Evolutionary conservation across 2,888 invertebrate species (phyloP).

Genomic region (Brenthis ino): DNA sequence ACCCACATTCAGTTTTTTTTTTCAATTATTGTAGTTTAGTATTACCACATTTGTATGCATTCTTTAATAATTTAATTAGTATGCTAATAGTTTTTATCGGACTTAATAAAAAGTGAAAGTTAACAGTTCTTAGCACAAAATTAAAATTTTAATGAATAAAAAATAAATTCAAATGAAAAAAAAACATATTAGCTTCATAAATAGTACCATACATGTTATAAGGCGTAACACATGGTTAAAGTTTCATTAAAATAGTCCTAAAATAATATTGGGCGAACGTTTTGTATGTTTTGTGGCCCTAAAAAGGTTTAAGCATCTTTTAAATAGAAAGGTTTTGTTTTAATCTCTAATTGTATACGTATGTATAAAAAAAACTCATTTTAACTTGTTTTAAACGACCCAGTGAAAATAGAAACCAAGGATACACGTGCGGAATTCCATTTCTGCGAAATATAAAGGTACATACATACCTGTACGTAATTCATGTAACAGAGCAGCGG

Average conservation of each 20-base stretch:
- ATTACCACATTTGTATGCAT: too few relatives aligned
- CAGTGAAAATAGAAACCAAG: not conserved
- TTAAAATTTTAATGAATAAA: too few relatives aligned
- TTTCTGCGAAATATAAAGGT: constrained; percentile 8
- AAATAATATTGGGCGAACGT: constrained; percentile 60
- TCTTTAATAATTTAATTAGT: too few relatives aligned
- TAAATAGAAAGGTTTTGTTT: constrained; percentile 42
- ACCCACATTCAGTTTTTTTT: too few relatives aligned
- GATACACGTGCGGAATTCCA: constrained; percentile 4
- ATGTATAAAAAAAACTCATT: constrained; percentile 21
- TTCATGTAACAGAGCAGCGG: not conserved
- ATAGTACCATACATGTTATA: constrained; percentile 16
- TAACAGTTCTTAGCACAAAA: too few relatives aligned
- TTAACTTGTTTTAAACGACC: constrained; percentile 23
- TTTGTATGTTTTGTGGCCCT: constrained; percentile 52
- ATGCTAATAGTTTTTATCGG: too few relatives aligned
- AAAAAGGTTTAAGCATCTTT: constrained; percentile 51
- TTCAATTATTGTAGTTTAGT: too few relatives aligned
- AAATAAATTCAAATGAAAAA: too few relatives aligned
- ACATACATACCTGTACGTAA: not conserved
- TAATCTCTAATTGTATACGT: constrained; percentile 35
- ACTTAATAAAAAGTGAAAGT: too few relatives aligned
- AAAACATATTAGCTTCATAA: too few relatives aligned
- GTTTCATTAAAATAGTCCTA: constrained; percentile 66
- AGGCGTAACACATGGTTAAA: constrained; percentile 48